A percentile compares a stretch with the other conserved stretches of the same genome.
phyloP scores from a whole-genome alignment of 2,797 vertebrate genomes.

The Muscicapa striata region DNA sequence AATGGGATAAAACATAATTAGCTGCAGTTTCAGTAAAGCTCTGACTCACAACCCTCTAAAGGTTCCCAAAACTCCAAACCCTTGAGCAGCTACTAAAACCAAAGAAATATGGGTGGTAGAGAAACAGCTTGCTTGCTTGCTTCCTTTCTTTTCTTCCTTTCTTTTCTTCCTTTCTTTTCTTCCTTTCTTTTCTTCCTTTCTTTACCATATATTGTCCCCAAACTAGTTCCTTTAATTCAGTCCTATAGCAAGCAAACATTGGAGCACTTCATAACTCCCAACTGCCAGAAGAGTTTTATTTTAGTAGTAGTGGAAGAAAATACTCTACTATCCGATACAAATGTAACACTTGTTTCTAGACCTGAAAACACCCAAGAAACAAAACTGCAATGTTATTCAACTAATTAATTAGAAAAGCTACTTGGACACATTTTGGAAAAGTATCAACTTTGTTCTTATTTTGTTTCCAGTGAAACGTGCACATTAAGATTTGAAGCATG shows the following conservation, averaged over 20 bases:
- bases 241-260: neutral
- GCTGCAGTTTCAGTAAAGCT: neutral
- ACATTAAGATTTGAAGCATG: constrained; percentile 43
- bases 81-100: neutral
- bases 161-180: neutral
- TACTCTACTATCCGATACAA: neutral
- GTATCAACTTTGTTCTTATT: constrained; percentile 22
- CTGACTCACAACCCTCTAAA: neutral
- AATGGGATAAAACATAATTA: neutral
- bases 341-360: neutral
- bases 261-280: neutral
- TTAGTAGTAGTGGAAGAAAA: neutral
- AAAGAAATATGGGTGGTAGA: neutral
- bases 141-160: neutral
- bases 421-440: constrained; percentile 16
- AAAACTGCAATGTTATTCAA: neutral
- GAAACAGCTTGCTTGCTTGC: neutral
- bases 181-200: neutral
- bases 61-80: neutral
- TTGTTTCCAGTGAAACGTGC: constrained; percentile 39
- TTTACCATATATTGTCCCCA: neutral
- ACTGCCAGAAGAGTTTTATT: neutral
- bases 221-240: neutral
- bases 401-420: constrained; percentile 20
- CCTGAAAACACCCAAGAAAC: constrained; percentile 17